Evolutionary conservation across 1,140 invertebrate genomes (phyloP).

Genomic region (Acromyrmex heyeri): DNA sequence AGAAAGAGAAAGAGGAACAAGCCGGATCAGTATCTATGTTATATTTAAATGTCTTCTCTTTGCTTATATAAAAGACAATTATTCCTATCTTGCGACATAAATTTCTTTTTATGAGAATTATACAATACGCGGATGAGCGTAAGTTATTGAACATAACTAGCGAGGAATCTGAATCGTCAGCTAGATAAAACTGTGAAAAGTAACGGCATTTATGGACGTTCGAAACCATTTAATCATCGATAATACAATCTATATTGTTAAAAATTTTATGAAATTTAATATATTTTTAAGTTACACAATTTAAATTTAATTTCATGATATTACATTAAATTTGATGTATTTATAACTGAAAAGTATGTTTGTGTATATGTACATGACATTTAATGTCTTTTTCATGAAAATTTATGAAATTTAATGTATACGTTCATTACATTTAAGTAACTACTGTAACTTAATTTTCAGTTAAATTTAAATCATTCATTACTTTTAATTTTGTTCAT

Average conservation of each 20-base stretch:
- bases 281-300: too few relatives aligned
- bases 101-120: constrained; percentile 18
- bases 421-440: too few relatives aligned
- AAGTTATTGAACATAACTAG: background rate
- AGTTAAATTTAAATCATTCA: too few relatives aligned
- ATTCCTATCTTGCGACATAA: background rate
- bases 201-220: background rate
- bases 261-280: too few relatives aligned
- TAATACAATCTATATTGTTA: constrained; percentile 1
- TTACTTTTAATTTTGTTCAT: too few relatives aligned
- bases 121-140: background rate
- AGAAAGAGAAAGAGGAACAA: background rate
- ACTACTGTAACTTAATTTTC: too few relatives aligned
- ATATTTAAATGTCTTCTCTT: background rate
- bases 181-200: background rate
- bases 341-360: too few relatives aligned
- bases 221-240: background rate
- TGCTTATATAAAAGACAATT: background rate
- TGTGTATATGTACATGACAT: too few relatives aligned
- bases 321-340: too few relatives aligned
- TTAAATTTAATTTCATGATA: too few relatives aligned
- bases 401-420: too few relatives aligned
- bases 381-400: too few relatives aligned
- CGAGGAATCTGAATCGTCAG: background rate
- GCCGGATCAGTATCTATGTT: background rate